Conservation (phyloP, 2,797 vertebrate species). For the Fundulus diaphanus region DNA sequence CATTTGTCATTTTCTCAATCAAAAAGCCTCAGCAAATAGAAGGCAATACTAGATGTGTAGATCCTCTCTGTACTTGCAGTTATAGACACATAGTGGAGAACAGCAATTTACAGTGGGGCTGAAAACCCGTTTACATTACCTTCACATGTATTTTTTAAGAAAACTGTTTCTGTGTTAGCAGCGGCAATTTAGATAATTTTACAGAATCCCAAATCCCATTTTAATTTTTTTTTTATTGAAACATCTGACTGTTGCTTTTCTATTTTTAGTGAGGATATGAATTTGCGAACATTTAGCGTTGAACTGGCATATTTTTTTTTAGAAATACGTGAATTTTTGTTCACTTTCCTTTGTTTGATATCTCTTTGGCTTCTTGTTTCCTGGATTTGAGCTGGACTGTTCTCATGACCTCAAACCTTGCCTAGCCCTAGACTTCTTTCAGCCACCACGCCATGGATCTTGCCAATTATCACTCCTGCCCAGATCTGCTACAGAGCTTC, state of each 20-base stretch:
- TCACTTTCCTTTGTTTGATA: too few species aligned
- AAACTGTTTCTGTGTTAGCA: background rate
- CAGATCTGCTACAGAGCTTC: too few species aligned
- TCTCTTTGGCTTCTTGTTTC: too few species aligned
- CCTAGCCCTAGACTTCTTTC: too few species aligned
- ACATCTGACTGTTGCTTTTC: background rate
- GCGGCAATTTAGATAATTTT: background rate
- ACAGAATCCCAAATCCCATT: background rate
- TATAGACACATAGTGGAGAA: constrained; percentile 8
- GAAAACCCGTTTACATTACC: background rate
- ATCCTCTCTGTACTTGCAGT: constrained; percentile 24
- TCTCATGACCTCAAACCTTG: too few species aligned
- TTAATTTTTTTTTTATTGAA: background rate
- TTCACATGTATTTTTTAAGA: background rate
- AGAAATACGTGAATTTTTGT: too few species aligned
- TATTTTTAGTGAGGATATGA: background rate
- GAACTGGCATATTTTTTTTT: too few species aligned
- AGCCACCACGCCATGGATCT: too few species aligned
- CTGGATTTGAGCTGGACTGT: too few species aligned
- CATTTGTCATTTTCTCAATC: constrained; percentile 65
- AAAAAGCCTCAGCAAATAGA: constrained; percentile 56
- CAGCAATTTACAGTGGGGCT: constrained; percentile 12
- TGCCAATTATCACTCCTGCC: too few species aligned
- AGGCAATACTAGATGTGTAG: constrained; percentile 52
- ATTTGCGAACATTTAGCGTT: background rate